Evolutionary conservation across 2,888 invertebrate genomes (phyloP), one percentile per base, ranked within the genome.

Genomic region (Yponomeuta sedellus): DNA sequence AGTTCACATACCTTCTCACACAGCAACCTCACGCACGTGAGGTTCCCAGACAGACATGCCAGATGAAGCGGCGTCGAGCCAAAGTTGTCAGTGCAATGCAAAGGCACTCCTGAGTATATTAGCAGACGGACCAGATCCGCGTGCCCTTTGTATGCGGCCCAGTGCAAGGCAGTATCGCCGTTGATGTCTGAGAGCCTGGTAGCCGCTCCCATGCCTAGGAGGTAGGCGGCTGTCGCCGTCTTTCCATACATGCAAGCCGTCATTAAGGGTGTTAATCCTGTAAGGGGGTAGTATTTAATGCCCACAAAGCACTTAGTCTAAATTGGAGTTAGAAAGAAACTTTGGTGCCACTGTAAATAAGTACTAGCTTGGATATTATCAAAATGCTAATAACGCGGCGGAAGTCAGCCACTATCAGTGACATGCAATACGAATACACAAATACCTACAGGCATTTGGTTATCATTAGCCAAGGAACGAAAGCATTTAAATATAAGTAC

Each of bases 121-220:
- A 98, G 90, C 66, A 98, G 88, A 63, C 96, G 93, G 78, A 98
- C 97, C 68, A 98, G 86, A 77, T 98, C 98, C 0, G 96, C 95
- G 74, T 97, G 96, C 0, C 97, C 98, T 83, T 98, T 98, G 82
- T 98, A 98, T 0, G 97, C 96, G 0, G 97, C 97, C 98, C 98
- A 98, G 77, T 98, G 98, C 40, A 98, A 87, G 0, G 98, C 97
- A 0, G 97, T 97, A 77, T 98, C 98, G 0, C 98, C 98, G 78
- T 98, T 98, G 72, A 97, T 97, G 75, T 98, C 98, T 1, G 96
- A 95, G 63, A 97, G 91, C 76, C 97, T 95, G 71, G 97, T 95
- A 0, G 96, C 92, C 0, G 97, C 97, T 3, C 97, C 97, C 94
- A 96, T 97, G 39, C 97, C 97, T 65, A 98, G 92, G 0, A 98